Evolutionary conservation across 2,113 vertebrate species (phyloP), one percentile per base, ranked within the genome.

Genomic region (Semnornis frantzii): DNA sequence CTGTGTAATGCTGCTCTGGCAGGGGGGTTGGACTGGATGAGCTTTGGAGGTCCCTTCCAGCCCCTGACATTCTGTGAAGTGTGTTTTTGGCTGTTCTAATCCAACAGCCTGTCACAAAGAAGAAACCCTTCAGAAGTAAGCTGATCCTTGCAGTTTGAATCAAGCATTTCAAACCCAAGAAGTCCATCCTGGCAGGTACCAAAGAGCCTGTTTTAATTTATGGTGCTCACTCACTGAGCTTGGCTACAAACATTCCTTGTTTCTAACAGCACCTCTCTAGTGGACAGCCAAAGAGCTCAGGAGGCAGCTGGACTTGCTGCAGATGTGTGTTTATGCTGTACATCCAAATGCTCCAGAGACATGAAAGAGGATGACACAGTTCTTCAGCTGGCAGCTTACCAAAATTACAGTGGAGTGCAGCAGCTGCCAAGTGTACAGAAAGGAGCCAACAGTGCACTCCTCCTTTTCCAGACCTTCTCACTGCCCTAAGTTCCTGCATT

Each of bases 331-430:
- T 93, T 93, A 82, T 42, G 42, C 24, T n/a, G 15, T 33, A 87
- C 60, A 85, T 82, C 21, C 80, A 81, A 92, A 78, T 71, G 65
- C 54, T 85, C 76, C 59, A n/a, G 60, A 80, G 54, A 52, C 37
- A n/a, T 69, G 39, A 93, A 89, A 91, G 82, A 64, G 28, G 17
- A 89, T 89, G 87, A 92, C 65, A 82, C 59, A 82, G 57, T 39
- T 85, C 44, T 90, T 76, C 1, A 9, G 52, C 37, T 80, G 48
- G 73, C 9, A 1, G 34, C 42, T 70, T 80, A 82, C 42, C 42
- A 65, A 23, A 92, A 94, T 76, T 79, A 92, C 27, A 87, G 33
- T 48, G 62, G 66, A 81, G 83, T 44, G 62, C 83, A 89, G 48
- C 59, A 80, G 58, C 65, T 85, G 42, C 52, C 75, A 91, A 63